Evolutionary conservation across 2,888 invertebrate species (phyloP), one percentile per base, ranked within the genome.

Genomic region (Coenonympha glycerion): DNA sequence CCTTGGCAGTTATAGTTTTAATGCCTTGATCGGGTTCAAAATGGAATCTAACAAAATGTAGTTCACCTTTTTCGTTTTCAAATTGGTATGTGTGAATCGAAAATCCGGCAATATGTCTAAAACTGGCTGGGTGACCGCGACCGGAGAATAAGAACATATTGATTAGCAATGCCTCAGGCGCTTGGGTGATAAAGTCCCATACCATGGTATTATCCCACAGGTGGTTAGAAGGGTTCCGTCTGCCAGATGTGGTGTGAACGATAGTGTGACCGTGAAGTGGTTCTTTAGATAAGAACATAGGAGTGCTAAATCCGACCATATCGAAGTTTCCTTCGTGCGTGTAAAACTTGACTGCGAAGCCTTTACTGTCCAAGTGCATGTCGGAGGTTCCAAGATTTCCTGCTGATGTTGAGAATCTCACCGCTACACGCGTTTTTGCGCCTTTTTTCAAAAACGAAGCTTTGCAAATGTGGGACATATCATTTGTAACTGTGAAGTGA

Each of bases 201-300:
- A 95, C 92, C 93, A 94, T 95, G 67, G 96, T 93, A 0, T 91
- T 80, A 77, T 97, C 96, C 78, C 93, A 94, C 21, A 96, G 83
- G 70, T 94, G 92, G 0, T 94, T 95, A 18, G 89, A 91, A 0
- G 98, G 97, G 76, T 98, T 97, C 59, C 96, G 89, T 75, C 96
- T 97, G 71, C n/a, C n/a, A n/a, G n/a, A n/a, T n/a, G 96, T 95
- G 0, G 96, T 93, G 75, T 96, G 96, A 59, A 97, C 95, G 68
- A 98, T 95, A 61, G 92, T 93, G 3, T 96, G 93, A 77, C 98
- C 98, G 28, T 93, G 77, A 4, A 93, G 79, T 0, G 97, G 95
- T 76, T 97, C 97, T 47, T 95, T 90, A 66, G 95, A 91, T 70
- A 95, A 94, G 80, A 95, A 96, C 61, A 96, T 92, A 0, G 96